Evolutionary conservation across 2,888 invertebrate species (phyloP).

Genomic region (Dexiosoma caninum): DNA sequence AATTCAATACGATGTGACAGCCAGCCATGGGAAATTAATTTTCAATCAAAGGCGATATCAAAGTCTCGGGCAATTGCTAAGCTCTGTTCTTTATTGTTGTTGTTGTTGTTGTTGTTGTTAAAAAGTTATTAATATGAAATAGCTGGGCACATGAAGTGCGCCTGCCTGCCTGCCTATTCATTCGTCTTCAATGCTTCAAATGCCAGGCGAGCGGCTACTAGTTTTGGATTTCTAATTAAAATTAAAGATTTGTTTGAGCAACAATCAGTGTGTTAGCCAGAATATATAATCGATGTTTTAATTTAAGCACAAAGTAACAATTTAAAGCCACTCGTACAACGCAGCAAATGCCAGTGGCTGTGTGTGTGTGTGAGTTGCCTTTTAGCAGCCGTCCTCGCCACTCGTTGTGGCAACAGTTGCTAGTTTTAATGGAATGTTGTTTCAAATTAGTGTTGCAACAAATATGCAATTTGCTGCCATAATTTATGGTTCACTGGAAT

Average conservation of each 20-base stretch:
- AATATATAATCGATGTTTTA: constrained; percentile 5
- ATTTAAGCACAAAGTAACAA: constrained; percentile 19
- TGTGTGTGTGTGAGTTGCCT: no score
- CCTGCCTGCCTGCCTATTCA: not conserved
- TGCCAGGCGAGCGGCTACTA: constrained; percentile 13
- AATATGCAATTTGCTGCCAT: constrained; percentile 69
- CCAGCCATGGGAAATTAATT: constrained; percentile 45
- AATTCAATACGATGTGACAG: constrained; percentile 32
- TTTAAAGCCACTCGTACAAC: not conserved
- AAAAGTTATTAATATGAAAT: not conserved
- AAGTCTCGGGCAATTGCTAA: constrained; percentile 38
- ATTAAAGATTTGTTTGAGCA: constrained; percentile 50
- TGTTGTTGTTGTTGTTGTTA: not conserved
- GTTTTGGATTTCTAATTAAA: constrained; percentile 53
- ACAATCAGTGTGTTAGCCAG: constrained; percentile 6
- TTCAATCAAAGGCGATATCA: constrained; percentile 44
- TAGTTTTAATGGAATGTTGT: constrained; percentile 52
- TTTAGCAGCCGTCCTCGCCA: no score
- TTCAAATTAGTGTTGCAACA: constrained; percentile 62
- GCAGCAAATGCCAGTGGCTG: no score
- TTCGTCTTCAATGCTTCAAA: not conserved
- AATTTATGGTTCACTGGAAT: constrained; percentile 66
- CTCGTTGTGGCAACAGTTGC: no score
- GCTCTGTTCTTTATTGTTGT: not conserved
- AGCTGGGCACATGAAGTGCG: not conserved